A percentile compares a stretch with the other conserved stretches of the same genome.
Conservation (phyloP, 2,113 vertebrate species). For the Cryptotis parvus region DNA sequence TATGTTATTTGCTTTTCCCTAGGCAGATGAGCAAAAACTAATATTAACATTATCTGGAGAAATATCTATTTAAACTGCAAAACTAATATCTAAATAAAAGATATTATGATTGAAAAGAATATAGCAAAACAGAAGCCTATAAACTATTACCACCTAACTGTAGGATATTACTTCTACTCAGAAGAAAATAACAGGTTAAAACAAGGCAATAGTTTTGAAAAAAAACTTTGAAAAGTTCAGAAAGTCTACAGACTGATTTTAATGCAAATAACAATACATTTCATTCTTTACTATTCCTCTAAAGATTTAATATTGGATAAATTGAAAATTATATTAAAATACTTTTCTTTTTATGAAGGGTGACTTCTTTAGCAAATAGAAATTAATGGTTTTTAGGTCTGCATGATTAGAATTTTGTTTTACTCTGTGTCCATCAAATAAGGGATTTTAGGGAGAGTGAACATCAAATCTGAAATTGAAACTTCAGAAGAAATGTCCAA, state of each 20-base stretch:
- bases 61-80: slow-evolving; percentile 48
- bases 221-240: background rate
- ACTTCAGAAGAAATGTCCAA: background rate
- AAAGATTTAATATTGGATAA: background rate
- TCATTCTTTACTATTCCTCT: background rate
- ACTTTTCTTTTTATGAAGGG: background rate
- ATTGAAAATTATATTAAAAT: background rate
- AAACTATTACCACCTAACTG: background rate
- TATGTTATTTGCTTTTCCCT: background rate
- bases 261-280: background rate
- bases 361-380: slow-evolving; percentile 3
- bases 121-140: background rate
- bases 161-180: background rate
- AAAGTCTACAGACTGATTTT: background rate
- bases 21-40: slow-evolving; percentile 21
- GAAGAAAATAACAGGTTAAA: background rate
- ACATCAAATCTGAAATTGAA: background rate
- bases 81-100: background rate
- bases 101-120: slow-evolving; percentile 14
- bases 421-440: background rate
- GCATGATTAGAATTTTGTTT: background rate
- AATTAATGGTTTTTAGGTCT: background rate
- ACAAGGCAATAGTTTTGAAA: background rate
- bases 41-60: slow-evolving; percentile 8
- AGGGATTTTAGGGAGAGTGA: background rate